These are phyloP conservation scores for Neuroscelio doddi DNA, from an alignment of 2,888 invertebrate genomes.

Conservation along the genomic window DNA sequence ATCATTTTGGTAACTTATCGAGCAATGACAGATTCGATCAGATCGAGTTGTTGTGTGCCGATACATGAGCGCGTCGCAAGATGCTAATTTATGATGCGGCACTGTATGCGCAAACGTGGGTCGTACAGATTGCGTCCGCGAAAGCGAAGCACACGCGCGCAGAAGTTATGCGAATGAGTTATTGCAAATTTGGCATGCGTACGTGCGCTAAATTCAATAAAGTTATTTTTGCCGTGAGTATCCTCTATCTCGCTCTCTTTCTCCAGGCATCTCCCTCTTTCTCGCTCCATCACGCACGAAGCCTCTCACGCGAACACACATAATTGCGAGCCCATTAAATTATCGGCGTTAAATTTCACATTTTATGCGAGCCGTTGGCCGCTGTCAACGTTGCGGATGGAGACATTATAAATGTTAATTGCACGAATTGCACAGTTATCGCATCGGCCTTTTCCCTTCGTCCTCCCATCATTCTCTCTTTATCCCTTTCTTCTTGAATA, in stretches of 20 bases:
- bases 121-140: conserved; percentile 43
- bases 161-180: conserved; percentile 52
- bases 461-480: conserved; percentile 38
- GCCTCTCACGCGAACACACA: conserved; percentile 39
- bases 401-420: conserved; percentile 67
- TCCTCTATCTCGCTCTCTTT: neutral
- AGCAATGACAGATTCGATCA: conserved; percentile 19
- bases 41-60: conserved; percentile 9
- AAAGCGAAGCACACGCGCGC: conserved; percentile 43
- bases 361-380: conserved; percentile 53
- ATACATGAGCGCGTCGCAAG: conserved; percentile 9
- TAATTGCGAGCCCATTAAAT: conserved; percentile 56
- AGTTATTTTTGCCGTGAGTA: conserved; percentile 31
- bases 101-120: conserved; percentile 11
- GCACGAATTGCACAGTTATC: conserved; percentile 65
- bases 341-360: conserved; percentile 60
- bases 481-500: conserved; percentile 24
- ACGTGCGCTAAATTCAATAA: conserved; percentile 62
- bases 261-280: too few relatives aligned
- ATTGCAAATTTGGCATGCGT: conserved; percentile 50
- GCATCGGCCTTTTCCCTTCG: conserved; percentile 42
- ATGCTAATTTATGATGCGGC: conserved; percentile 48
- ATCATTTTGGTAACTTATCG: conserved; percentile 37
- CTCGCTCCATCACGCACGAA: conserved; percentile 23
- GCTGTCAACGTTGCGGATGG: conserved; percentile 57